These are phyloP conservation scores for Eretmochelys imbricata DNA, from an alignment of 2,113 vertebrate genomes.

Conservation along the genomic window DNA sequence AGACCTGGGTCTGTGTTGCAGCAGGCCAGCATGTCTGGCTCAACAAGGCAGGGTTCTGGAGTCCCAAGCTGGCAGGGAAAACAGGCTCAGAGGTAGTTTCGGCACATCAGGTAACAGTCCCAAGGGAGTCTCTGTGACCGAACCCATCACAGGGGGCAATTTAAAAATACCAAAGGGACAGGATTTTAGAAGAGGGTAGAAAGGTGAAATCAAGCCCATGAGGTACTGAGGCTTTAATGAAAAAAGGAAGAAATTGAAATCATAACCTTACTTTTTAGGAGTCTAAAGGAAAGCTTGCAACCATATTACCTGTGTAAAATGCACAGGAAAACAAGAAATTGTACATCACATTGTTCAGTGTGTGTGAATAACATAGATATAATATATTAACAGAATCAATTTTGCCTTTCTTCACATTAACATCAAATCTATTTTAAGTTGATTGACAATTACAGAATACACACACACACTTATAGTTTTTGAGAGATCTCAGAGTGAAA, in stretches of 20 bases:
- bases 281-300: not conserved
- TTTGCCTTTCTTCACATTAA: not conserved
- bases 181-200: not conserved
- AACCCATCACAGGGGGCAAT: not conserved
- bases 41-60: too few species aligned
- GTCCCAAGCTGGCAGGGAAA: too few species aligned
- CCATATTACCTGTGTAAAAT: not conserved
- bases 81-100: too few species aligned
- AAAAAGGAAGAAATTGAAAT: not conserved
- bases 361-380: not conserved
- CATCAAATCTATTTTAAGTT: not conserved
- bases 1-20: too few species aligned
- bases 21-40: too few species aligned
- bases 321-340: not conserved
- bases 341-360: not conserved
- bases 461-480: not conserved
- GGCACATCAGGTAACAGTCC: too few species aligned
- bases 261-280: not conserved
- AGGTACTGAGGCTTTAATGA: not conserved
- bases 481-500: not conserved
- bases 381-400: not conserved
- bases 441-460: not conserved
- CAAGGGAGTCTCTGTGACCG: too few species aligned
- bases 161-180: constrained; percentile 10
- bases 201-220: not conserved